Conservation (phyloP, 2,113 vertebrate genomes). For the Sciurus niger region DNA sequence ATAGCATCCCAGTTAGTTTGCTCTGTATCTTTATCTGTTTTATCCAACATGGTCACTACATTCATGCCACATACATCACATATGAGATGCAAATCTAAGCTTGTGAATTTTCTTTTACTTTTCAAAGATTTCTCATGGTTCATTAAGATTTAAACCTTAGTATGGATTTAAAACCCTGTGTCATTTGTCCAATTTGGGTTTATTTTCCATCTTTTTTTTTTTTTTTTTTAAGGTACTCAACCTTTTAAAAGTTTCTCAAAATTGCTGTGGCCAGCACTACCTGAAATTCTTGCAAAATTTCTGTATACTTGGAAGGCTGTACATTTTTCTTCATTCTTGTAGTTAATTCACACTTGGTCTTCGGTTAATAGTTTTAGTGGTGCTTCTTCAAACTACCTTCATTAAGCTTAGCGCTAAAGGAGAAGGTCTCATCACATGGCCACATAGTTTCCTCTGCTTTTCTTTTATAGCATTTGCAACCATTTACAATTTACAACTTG, state of each 20-base stretch:
- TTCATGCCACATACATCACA: background rate
- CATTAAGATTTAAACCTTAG: background rate
- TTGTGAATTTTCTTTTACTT: background rate
- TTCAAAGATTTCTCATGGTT: background rate
- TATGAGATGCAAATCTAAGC: background rate
- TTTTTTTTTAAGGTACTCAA: background rate
- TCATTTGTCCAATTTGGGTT: background rate
- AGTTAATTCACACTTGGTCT: background rate
- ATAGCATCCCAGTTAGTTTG: background rate
- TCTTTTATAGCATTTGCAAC: background rate
- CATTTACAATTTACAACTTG: background rate
- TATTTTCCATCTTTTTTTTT: background rate
- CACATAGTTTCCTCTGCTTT: background rate
- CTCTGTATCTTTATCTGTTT: background rate
- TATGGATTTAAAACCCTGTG: background rate
- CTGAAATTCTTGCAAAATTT: background rate
- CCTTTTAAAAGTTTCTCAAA: background rate
- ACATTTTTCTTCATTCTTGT: background rate
- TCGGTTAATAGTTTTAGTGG: background rate
- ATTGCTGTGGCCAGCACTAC: background rate
- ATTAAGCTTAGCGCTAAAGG: background rate
- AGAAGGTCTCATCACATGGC: background rate
- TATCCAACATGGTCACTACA: background rate
- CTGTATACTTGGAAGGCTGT: background rate
- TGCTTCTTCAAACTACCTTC: background rate